Percentiles rank a stretch among this genome's conserved stretches.
Evolutionary conservation across 2,888 invertebrate genomes (phyloP).

Genomic region (Ophioninae sp.): DNA sequence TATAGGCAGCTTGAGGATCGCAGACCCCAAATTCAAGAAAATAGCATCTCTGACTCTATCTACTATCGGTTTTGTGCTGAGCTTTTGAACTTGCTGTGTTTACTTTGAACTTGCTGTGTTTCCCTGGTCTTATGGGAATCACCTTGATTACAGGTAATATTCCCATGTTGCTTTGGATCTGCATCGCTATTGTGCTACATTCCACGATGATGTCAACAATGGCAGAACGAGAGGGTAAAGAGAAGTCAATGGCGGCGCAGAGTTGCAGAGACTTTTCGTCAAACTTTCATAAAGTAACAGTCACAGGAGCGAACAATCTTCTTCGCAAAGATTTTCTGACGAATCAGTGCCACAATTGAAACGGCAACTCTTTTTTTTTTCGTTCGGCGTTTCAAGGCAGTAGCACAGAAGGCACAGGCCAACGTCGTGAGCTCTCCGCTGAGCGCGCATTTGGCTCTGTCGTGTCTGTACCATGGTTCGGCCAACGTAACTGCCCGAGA

Average conservation of each 20-base stretch:
- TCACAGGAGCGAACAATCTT: not conserved
- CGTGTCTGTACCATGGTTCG: slow-evolving; percentile 74
- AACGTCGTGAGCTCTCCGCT: slow-evolving; percentile 76
- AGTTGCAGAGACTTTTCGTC: slow-evolving; percentile 57
- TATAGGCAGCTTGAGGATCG: not conserved
- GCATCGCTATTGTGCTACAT: not conserved
- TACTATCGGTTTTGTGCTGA: too few species aligned
- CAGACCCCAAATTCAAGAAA: not conserved
- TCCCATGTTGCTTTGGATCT: slow-evolving; percentile 34
- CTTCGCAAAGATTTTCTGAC: not conserved
- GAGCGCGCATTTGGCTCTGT: slow-evolving; percentile 76
- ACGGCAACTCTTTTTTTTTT: not conserved
- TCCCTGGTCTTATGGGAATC: not conserved
- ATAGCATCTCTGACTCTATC: not conserved
- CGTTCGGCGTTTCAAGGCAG: slow-evolving; percentile 58
- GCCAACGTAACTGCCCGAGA: slow-evolving; percentile 69
- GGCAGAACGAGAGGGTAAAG: slow-evolving; percentile 4
- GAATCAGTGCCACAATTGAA: not conserved
- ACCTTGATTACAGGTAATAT: slow-evolving; percentile 11
- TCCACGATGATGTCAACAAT: slow-evolving; percentile 42
- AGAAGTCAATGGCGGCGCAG: slow-evolving; percentile 26
- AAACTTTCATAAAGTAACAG: slow-evolving; percentile 55
- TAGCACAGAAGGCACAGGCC: slow-evolving; percentile 55
- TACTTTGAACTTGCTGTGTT: too few species aligned
- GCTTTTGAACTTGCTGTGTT: too few species aligned